Evolutionary conservation across 2,888 invertebrate species (phyloP), one percentile per base, ranked within the genome.

Genomic region (Parochlus steinenii): DNA sequence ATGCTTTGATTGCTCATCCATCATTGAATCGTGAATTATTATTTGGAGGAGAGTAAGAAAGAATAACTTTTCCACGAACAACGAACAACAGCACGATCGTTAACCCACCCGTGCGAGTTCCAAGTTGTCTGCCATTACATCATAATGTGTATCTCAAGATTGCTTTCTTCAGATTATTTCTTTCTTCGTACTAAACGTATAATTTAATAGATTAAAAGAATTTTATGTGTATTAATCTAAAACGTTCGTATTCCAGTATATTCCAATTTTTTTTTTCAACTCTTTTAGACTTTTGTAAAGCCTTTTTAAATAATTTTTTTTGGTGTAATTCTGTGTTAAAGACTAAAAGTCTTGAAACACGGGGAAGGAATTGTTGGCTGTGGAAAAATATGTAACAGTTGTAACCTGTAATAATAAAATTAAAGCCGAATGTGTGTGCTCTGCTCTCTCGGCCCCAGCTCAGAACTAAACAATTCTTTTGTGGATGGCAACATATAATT

Each of bases 391-490:
- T 36, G 23, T 29, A 36, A 30, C 36, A 31, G 31, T 37, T 37
- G 37, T 37, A 37, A 37, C 37, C 37, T 37, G 30, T 37, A 37
- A 37, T 37, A 37, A 37, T 37, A 30, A 37, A 37, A 31, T 37
- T 31, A 25, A 37, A 18, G 18, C 18, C 10, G 22, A 6, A 6
- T 10, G 22, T 10, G 22, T 30, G 18, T 17, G 12, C 18, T 17
- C n/a, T n/a, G n/a, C n/a, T n/a, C n/a, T n/a, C n/a, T n/a, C n/a
- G n/a, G n/a, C n/a, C n/a, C n/a, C n/a, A n/a, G n/a, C n/a, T n/a
- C n/a, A n/a, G n/a, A n/a, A n/a, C n/a, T n/a, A n/a, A n/a, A 17
- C 29, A 18, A 18, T 29, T 17, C 17, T 17, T 3, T 17, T n/a
- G 10, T 29, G 10, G 17, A 10, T 29, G 17, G 29, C 29, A 29